Percentiles rank a stretch among this genome's conserved stretches.
phyloP scores from a whole-genome alignment of 2,797 vertebrate genomes.

The Lacerta agilis region DNA sequence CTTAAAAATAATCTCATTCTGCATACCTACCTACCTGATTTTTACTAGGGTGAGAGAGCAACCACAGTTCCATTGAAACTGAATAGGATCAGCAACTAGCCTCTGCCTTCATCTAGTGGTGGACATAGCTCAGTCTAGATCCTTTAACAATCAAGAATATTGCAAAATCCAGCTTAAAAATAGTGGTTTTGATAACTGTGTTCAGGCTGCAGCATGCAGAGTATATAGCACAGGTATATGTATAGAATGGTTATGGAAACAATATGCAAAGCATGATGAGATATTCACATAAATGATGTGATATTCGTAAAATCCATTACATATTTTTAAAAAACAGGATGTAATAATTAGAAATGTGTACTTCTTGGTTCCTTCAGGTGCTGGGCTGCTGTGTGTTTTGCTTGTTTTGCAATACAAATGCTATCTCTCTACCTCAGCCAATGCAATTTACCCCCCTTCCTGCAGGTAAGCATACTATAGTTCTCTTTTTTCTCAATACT shows the following conservation, averaged over 20 bases:
- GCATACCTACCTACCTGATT: background rate
- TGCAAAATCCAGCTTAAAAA: background rate
- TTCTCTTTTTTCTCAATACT: background rate
- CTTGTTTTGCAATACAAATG: background rate
- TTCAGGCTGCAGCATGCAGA: background rate
- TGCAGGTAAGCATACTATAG: background rate
- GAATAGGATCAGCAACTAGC: background rate
- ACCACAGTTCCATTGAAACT: background rate
- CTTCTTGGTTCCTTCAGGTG: background rate
- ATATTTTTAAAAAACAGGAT: background rate
- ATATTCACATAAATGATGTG: background rate
- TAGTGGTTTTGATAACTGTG: background rate
- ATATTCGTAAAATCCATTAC: rapidly evolving
- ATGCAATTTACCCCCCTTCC: background rate
- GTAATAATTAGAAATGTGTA: slow-evolving; percentile 6
- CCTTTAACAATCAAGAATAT: background rate
- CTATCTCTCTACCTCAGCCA: slow-evolving; percentile 10
- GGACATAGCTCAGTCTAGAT: background rate
- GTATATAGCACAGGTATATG: background rate
- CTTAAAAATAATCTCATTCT: background rate
- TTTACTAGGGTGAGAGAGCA: background rate
- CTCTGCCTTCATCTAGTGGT: background rate
- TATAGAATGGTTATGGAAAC: background rate
- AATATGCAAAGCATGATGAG: background rate
- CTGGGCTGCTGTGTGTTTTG: background rate